Evolutionary conservation across 1,140 invertebrate species (phyloP).

Genomic region (Forficula auricularia): DNA sequence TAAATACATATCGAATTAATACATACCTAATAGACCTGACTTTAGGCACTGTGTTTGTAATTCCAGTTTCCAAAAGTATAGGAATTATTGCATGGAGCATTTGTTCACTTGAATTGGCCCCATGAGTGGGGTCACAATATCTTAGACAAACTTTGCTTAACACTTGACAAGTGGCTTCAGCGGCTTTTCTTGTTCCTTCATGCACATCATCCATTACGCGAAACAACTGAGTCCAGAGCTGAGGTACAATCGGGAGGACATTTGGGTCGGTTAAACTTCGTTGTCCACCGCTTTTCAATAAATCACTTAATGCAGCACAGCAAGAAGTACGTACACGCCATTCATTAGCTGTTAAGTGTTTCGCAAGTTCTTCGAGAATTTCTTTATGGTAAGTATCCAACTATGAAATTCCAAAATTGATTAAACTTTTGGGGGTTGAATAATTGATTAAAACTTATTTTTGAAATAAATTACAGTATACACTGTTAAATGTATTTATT

Average conservation of each 20-base stretch:
- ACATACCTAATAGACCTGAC: constrained; percentile 53
- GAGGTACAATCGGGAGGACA: constrained; percentile 31
- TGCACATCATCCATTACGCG: constrained; percentile 88
- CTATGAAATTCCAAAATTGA: constrained; percentile 29
- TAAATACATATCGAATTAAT: no score
- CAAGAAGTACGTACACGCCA: constrained; percentile 83
- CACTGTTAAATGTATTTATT: no score
- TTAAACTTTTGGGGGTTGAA: no score
- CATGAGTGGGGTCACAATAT: constrained; percentile 53
- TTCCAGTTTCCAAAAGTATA: constrained; percentile 57
- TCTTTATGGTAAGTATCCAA: constrained; percentile 74
- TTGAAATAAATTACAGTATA: constrained; percentile 5
- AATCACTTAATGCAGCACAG: constrained; percentile 68
- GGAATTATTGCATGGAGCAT: constrained; percentile 62
- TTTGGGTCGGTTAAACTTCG: constrained; percentile 21
- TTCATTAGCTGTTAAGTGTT: constrained; percentile 63
- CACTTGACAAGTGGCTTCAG: constrained; percentile 53
- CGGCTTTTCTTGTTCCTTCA: constrained; percentile 65
- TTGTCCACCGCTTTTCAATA: constrained; percentile 38
- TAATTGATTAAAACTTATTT: no score
- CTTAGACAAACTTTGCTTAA: constrained; percentile 70
- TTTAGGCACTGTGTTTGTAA: constrained; percentile 56
- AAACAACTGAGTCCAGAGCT: constrained; percentile 68
- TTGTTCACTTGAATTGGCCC: constrained; percentile 52
- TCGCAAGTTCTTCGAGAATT: constrained; percentile 62